Evolutionary conservation across 2,888 invertebrate genomes (phyloP), one percentile per base, ranked within the genome.

Genomic region (Mamestra brassicae): DNA sequence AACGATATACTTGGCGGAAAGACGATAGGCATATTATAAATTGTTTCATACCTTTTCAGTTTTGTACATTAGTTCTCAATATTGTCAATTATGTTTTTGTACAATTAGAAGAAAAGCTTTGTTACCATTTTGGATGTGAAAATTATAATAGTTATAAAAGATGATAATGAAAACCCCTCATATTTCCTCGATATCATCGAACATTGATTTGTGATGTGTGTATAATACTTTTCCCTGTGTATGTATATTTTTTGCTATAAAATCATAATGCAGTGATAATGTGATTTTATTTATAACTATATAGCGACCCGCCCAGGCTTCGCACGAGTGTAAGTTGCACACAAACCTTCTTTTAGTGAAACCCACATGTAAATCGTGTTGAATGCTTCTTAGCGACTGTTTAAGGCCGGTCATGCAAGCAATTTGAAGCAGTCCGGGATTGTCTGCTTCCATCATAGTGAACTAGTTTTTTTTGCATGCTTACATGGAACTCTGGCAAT

Each of bases 211-310:
- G 93, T 94, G 93, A 95, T 85, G 92, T 94, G 93, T 96, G 95
- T 95, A 95, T 93, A 94, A 93, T 92, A 90, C 87, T 95, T 95
- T 95, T 94, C 93, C 92, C 92, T 93, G 92, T 94, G 93, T 95
- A 94, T 96, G 95, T 96, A 96, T 96, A 95, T 96, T 96, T 94
- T 95, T 95, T 96, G 95, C 93, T 96, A 96, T 96, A 96, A 96
- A 96, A 96, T 93, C 93, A 94, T 95, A 94, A 96, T 95, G 95
- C 96, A 95, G 95, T 95, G 93, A 93, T 89, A 85, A 88, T 87
- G 91, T 81, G 90, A 91, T 96, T 96, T 95, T 86, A 94, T 95
- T 96, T 93, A 74, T 73, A 81, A 74, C 69, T 38, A n/a, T n/a
- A n/a, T n/a, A 36, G 10, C 38, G 58, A 64, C 67, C 7, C 15